Conservation (phyloP, 2,888 invertebrate genomes). For the Eledone cirrhosa region DNA sequence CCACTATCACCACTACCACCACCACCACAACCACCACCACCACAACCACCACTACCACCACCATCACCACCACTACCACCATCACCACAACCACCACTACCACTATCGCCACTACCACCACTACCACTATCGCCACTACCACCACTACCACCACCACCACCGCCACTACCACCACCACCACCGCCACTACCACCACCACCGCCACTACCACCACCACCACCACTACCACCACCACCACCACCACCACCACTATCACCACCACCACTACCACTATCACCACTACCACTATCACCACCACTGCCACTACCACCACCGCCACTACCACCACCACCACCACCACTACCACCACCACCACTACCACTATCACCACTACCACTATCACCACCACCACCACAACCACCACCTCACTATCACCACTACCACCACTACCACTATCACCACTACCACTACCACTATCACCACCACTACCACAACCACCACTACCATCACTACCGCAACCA, state of each 20-base stretch:
- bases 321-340: not conserved
- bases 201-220: constrained; percentile 5
- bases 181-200: not conserved
- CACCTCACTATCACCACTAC: no score
- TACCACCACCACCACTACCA: not conserved
- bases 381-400: no score
- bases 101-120: no score
- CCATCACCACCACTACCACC: no score
- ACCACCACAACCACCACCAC: no score
- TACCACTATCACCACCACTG: constrained; percentile 6
- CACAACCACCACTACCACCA: no score
- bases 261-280: not conserved
- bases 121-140: no score
- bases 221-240: constrained; percentile 14
- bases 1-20: no score
- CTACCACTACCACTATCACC: constrained; percentile 13
- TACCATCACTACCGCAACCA: no score
- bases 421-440: constrained; percentile 7
- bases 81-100: no score
- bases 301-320: not conserved
- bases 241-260: constrained; percentile 17
- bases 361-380: constrained; percentile 7
- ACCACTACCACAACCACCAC: no score
- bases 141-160: not conserved
- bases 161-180: not conserved